Conservation (phyloP, 2,797 vertebrate genomes). For the Eupleurogrammus muticus region DNA sequence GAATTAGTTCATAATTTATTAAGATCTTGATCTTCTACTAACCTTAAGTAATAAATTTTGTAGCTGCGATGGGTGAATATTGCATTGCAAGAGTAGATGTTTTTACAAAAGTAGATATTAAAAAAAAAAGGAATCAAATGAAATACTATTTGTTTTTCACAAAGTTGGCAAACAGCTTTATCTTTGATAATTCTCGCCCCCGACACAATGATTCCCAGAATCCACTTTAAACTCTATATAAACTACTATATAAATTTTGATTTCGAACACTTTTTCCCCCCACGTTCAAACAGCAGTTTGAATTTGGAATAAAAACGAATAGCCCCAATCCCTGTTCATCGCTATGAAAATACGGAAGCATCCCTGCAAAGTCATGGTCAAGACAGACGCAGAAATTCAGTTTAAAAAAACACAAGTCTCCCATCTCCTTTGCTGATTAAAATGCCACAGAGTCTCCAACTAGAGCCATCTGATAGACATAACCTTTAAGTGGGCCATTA, state of each 20-base stretch:
- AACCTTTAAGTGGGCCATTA: conserved; percentile 86
- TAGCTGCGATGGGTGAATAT: neutral
- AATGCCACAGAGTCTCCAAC: conserved; percentile 74
- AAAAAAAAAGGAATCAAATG: neutral
- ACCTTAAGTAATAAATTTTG: neutral
- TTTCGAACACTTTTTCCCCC: too few species aligned
- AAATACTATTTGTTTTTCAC: neutral
- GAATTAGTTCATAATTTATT: neutral
- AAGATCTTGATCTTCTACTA: neutral
- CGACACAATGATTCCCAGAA: too few species aligned
- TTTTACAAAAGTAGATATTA: neutral
- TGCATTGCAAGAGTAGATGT: neutral
- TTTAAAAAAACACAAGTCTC: conserved; percentile 41
- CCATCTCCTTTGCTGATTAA: conserved; percentile 74
- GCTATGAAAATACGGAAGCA: neutral
- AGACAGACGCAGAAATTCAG: conserved; percentile 55
- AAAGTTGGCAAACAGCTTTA: too few species aligned
- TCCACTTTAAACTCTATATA: too few species aligned
- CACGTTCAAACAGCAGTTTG: too few species aligned
- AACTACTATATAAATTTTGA: too few species aligned
- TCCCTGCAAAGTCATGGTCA: conserved; percentile 22
- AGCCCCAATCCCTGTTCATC: neutral
- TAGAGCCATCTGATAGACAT: conserved; percentile 81
- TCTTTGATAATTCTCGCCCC: too few species aligned
- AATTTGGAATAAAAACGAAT: too few species aligned